Base-by-base conservation (phyloP, 1,140 invertebrate species). In the Drosophila mojavensis region DNA sequence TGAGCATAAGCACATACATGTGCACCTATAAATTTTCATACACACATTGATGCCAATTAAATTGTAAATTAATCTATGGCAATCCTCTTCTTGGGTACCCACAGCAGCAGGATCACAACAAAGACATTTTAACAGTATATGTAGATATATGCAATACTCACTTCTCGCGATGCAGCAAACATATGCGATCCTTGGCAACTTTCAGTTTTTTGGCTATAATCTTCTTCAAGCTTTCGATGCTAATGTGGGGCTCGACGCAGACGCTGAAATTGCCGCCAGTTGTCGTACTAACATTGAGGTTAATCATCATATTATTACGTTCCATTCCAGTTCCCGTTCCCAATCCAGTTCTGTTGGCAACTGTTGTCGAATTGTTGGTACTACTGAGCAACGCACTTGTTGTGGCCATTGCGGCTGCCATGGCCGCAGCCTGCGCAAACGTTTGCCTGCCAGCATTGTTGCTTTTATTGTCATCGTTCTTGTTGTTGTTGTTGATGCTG, bases 141-240 rank as follows among this genome's bases (percentile, higher is more conserved):
- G 15, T 39, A 56, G 11, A 15, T 58, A 4, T 24, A 24, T 56
- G 5, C 59, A 39, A 33, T 88, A 94, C 94, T 95, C 93, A 98
- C 97, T 97, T 97, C 93, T 98, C 97, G 79, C 96, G 95, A 93
- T 98, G 96, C 64, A 98, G 94, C 83, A 98, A 94, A 92, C 97
- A 97, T 93, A 98, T 98, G 90, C 97, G 95, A 93, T 98, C 97
- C 93, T 97, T 97, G 75, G 96, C 95, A 90, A 98, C 96, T 94
- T 97, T 97, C 67, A 98, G 94, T 92, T 95, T 96, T 93, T 97
- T 97, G n/a, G 97, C 97, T 81, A 98, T 96, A 53, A 96, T 94
- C 93, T 97, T 97, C 93, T 98, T 98, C 13, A 98, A 94, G 91
- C 96, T 96, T 83, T 97, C 97, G 55, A 98, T 95, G 69, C 95